Percentiles rank a stretch among this genome's conserved stretches.
Conservation (phyloP, 1,140 invertebrate species). For the Drosophila athabasca region DNA sequence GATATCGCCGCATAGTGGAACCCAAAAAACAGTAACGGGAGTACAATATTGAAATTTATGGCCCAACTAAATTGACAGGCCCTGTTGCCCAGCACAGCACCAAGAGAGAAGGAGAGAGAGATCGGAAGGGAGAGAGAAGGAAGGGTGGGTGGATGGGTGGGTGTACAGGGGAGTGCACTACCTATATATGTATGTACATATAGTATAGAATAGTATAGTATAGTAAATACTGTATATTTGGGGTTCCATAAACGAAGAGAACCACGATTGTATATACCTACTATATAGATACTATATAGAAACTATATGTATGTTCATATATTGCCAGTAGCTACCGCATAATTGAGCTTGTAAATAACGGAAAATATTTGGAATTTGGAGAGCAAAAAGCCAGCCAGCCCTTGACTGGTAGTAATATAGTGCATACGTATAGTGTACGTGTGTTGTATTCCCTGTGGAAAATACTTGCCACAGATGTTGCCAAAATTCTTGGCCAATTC, state of each 20-base stretch:
- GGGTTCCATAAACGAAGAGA: no score
- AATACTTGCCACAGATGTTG: slow-evolving; percentile 46
- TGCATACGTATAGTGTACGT: no score
- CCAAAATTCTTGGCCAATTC: slow-evolving; percentile 56
- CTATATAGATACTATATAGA: no score
- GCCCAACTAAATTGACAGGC: slow-evolving; percentile 59
- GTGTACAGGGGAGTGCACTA: no score
- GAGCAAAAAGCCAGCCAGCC: no score
- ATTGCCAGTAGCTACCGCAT: slow-evolving; percentile 39
- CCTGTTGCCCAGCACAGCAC: not conserved
- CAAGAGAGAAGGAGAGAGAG: not conserved
- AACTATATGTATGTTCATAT: not conserved
- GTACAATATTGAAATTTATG: slow-evolving; percentile 72
- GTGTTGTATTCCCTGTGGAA: not conserved
- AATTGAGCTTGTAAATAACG: slow-evolving; percentile 61
- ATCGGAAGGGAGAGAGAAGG: not conserved
- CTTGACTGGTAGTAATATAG: no score
- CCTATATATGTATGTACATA: slow-evolving; percentile 4
- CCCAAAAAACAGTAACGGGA: slow-evolving; percentile 24
- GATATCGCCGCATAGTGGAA: slow-evolving; percentile 43
- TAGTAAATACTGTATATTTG: slow-evolving; percentile 7
- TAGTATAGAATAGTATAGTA: no score
- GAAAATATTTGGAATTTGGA: slow-evolving; percentile 1
- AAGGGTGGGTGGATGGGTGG: slow-evolving; percentile 6
- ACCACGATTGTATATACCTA: no score